Base-by-base conservation (phyloP, 92 coral and sea anemone genomes). In the Porites evermanni region DNA sequence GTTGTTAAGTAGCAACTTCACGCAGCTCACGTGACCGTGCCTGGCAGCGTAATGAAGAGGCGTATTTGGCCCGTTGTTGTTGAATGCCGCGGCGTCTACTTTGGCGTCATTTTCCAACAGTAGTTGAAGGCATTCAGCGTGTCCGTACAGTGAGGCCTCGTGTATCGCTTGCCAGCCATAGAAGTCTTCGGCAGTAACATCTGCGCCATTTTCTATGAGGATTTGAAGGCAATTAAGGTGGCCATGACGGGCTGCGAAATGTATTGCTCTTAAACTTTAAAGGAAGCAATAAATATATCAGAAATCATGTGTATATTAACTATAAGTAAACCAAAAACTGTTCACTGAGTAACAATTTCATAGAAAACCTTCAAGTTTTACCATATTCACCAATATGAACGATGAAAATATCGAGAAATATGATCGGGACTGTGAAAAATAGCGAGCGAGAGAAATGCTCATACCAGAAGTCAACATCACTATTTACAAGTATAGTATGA, bases 101-200 rank as follows among this genome's bases (percentile, higher is more conserved):
- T 86, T 91, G 17, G 94, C 89, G 13, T 96, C 98, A 50, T 52
- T 65, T 58, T 72, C 80, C 82, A 95, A 64, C 3, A 95, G 79
- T 64, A 86, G 21, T 66, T 87, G 84, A 11, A 95, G 79, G 65
- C 95, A 93, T 47, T 88, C 91, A 38, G 79, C 18, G 77, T 77
- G 92, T 1, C 98, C 98, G 71, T 95, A 64, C 72, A 95, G 77
- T 12, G 96, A 87, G 4, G 96, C 95, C 66, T 95, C 98, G 87
- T 95, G 98, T 29, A 95, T 86, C 4, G 98, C 91, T 14, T 94
- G 95, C 98, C 98, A 95, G 79, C 94, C 95, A 16, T 93, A 82
- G 65, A 85, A 86, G 72, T 95, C 94, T 21, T 77, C 90, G 3
- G 74, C 92, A 47, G 89, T 83, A 17, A 81, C 91, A 8, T 90